These are phyloP conservation scores for Drosophila sordidula DNA, from an alignment of 2,888 invertebrate genomes.

Conservation along the genomic window DNA sequence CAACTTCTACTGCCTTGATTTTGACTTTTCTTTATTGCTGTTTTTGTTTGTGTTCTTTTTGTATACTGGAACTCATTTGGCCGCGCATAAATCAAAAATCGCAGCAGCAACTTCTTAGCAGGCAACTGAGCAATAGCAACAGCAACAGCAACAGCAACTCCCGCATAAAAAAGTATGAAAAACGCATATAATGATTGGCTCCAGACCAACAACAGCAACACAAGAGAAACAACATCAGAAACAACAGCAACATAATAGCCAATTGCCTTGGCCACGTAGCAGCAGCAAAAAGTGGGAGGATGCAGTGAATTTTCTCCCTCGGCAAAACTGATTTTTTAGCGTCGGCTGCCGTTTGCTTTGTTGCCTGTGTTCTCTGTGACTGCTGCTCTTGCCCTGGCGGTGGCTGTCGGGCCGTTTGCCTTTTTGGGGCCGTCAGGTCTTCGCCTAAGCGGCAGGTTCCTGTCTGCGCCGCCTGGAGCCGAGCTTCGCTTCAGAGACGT, in stretches of 20 bases:
- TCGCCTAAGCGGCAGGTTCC: slow-evolving; percentile 80
- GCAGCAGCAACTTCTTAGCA: slow-evolving; percentile 48
- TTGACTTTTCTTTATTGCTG: slow-evolving; percentile 30
- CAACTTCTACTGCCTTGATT: slow-evolving; percentile 32
- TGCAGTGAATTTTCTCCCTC: slow-evolving; percentile 81
- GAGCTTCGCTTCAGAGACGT: slow-evolving; percentile 60
- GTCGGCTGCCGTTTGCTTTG: slow-evolving; percentile 47
- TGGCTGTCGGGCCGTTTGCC: slow-evolving; percentile 76
- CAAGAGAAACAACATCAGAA: slow-evolving; percentile 49
- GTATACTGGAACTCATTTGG: slow-evolving; percentile 70
- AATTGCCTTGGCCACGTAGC: slow-evolving; percentile 55
- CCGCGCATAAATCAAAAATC: slow-evolving; percentile 76
- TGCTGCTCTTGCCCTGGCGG: slow-evolving; percentile 38
- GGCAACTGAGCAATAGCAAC: slow-evolving; percentile 39
- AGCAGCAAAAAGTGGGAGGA: slow-evolving; percentile 83
- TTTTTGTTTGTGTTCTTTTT: slow-evolving; percentile 25
- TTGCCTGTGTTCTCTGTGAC: slow-evolving; percentile 16
- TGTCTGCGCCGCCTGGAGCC: slow-evolving; percentile 66
- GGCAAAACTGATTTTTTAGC: slow-evolving; percentile 61
- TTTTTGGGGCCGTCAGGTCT: slow-evolving; percentile 79
- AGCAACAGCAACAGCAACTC: slow-evolving; percentile 63
- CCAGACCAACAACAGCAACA: slow-evolving; percentile 50
- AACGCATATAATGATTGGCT: slow-evolving; percentile 80
- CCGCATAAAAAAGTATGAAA: slow-evolving; percentile 77
- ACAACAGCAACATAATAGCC: slow-evolving; percentile 62